Evolutionary conservation across 1,140 invertebrate genomes (phyloP).

Genomic region (Colletes latitarsis): DNA sequence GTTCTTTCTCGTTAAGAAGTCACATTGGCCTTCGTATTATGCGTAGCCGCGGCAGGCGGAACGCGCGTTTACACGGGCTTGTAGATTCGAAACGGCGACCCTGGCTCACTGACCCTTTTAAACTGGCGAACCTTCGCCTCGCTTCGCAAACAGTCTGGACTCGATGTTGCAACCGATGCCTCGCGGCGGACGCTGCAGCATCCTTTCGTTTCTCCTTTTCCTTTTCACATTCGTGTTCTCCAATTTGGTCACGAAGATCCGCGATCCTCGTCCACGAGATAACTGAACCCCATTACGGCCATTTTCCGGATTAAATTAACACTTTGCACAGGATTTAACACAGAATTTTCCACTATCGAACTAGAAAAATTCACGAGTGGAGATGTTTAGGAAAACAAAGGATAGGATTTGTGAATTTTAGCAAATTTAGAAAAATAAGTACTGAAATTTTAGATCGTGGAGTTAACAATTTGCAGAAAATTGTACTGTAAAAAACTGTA

Average conservation of each 20-base stretch:
- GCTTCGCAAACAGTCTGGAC: slow-evolving; percentile 46
- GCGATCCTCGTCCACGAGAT: neutral
- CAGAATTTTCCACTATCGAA: too few relatives aligned
- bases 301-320: too few relatives aligned
- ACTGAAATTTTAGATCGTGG: too few relatives aligned
- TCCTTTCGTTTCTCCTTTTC: slow-evolving; percentile 35
- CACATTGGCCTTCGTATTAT: slow-evolving; percentile 43
- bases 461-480: too few relatives aligned
- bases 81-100: slow-evolving; percentile 59
- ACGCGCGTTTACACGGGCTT: slow-evolving; percentile 21
- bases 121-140: slow-evolving; percentile 52
- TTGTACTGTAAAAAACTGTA: too few relatives aligned
- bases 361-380: too few relatives aligned
- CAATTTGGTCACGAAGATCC: neutral
- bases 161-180: slow-evolving; percentile 52
- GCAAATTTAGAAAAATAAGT: too few relatives aligned
- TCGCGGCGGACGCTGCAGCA: neutral
- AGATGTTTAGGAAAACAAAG: too few relatives aligned
- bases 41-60: neutral
- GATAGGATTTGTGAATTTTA: too few relatives aligned
- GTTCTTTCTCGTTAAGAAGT: slow-evolving; percentile 40
- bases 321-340: too few relatives aligned
- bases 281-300: too few relatives aligned
- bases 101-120: slow-evolving; percentile 73
- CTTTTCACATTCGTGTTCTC: slow-evolving; percentile 8